Evolutionary conservation across 2,113 vertebrate species (phyloP).

Genomic region (Myotis lucifugus): DNA sequence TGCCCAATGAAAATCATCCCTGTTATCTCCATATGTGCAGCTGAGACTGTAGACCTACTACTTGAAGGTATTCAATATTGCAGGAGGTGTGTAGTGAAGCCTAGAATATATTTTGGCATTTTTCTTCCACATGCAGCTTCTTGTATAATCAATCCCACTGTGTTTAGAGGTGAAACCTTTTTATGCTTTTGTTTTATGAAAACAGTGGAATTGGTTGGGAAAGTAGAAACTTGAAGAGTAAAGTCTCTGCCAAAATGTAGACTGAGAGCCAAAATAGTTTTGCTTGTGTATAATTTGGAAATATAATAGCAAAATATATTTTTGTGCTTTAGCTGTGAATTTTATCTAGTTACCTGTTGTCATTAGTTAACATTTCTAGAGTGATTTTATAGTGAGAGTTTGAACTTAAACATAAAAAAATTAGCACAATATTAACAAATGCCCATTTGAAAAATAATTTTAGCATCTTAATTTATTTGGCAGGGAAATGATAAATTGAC

Average conservation of each 20-base stretch:
- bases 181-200: conserved; percentile 34
- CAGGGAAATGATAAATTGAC: conserved; percentile 27
- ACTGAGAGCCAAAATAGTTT: conserved; percentile 16
- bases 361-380: conserved; percentile 20
- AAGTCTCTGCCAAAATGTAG: conserved; percentile 47
- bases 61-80: conserved; percentile 53
- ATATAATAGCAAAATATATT: conserved; percentile 33
- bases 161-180: conserved; percentile 61
- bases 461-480: conserved; percentile 3
- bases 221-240: conserved; percentile 50
- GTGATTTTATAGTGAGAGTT: background rate
- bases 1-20: background rate
- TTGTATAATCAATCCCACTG: conserved; percentile 61
- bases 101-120: conserved; percentile 59
- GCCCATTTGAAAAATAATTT: conserved; percentile 41
- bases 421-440: conserved; percentile 38
- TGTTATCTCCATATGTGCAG: background rate
- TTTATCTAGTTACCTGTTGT: conserved; percentile 38
- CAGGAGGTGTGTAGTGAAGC: conserved; percentile 41
- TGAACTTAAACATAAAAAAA: background rate
- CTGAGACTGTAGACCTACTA: conserved; percentile 14
- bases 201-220: conserved; percentile 39
- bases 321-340: conserved; percentile 54
- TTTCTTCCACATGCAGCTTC: conserved; percentile 49
- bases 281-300: conserved; percentile 29